phyloP scores from a whole-genome alignment of 2,113 vertebrate genomes.

The Calyptomena viridis region DNA sequence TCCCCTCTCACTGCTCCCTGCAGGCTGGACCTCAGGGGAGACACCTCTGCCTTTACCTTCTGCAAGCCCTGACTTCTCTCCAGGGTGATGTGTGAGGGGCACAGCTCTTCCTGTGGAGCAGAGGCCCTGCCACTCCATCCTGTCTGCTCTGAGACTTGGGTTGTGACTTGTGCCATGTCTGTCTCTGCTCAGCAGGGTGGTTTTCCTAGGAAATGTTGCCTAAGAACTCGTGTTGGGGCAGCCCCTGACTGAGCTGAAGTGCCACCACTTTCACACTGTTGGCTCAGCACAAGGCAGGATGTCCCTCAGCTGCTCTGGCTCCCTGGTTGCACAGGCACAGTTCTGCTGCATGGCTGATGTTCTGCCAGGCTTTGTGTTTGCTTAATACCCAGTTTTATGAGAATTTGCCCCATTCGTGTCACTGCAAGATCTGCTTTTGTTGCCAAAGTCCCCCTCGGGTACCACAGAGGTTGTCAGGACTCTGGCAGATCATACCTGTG shows the following conservation, averaged over 20 bases:
- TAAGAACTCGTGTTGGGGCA: accelerated
- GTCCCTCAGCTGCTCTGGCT: not conserved
- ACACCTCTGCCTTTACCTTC: not conserved
- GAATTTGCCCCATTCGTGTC: accelerated
- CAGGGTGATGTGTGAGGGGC: accelerated
- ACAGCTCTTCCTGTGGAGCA: not conserved
- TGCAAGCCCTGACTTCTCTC: not conserved
- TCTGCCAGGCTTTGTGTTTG: not conserved
- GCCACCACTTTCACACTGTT: not conserved
- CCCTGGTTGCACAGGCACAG: accelerated
- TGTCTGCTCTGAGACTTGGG: not conserved
- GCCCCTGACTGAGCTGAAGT: not conserved
- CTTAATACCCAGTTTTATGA: not conserved
- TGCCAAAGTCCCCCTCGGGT: not conserved
- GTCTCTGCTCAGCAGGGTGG: accelerated
- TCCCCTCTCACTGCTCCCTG: not conserved
- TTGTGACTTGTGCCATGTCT: accelerated
- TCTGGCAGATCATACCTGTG: too few relatives aligned
- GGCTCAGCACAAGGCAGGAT: not conserved
- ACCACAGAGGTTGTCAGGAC: too few relatives aligned
- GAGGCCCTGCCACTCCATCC: not conserved
- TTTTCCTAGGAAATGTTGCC: not conserved
- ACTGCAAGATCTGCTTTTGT: not conserved
- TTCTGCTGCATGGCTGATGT: not conserved
- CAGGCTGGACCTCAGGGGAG: not conserved